Percentiles rank a stretch among this genome's conserved stretches.
Evolutionary conservation across 2,888 invertebrate species (phyloP).

Genomic region (Pediacus dermestoides): DNA sequence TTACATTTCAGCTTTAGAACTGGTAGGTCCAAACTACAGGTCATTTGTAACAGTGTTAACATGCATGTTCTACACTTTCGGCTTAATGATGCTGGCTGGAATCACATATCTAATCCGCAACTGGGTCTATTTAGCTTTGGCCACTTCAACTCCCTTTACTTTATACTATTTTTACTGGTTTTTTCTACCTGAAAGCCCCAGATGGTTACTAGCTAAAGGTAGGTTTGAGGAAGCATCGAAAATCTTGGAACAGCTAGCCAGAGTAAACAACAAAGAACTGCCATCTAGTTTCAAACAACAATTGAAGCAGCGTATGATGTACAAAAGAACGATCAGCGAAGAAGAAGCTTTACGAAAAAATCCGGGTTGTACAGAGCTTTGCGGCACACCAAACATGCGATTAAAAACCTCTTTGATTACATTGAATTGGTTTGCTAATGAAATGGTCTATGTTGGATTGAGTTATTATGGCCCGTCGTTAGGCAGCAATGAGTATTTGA

Average conservation of each 20-base stretch:
- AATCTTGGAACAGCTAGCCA: conserved; percentile 74
- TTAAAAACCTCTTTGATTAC: conserved; percentile 83
- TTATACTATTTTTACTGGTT: conserved; percentile 82
- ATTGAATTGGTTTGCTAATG: conserved; percentile 88
- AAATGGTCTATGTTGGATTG: conserved; percentile 87
- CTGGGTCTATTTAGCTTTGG: conserved; percentile 77
- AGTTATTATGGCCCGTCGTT: conserved; percentile 89
- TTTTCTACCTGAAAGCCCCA: conserved; percentile 84
- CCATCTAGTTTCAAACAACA: conserved; percentile 70
- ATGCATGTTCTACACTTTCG: conserved; percentile 85
- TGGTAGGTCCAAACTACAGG: conserved; percentile 87
- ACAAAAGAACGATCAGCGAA: conserved; percentile 57
- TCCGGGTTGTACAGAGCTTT: conserved; percentile 58
- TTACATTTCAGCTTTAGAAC: conserved; percentile 78
- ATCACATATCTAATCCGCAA: conserved; percentile 82
- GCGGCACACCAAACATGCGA: conserved; percentile 83
- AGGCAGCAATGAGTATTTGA: conserved; percentile 83
- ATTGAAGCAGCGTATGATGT: conserved; percentile 65
- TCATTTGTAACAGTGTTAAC: conserved; percentile 92
- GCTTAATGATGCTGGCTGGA: conserved; percentile 75
- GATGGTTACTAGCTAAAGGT: conserved; percentile 81
- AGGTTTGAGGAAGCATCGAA: conserved; percentile 76
- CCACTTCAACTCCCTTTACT: conserved; percentile 81
- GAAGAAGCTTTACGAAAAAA: conserved; percentile 51
- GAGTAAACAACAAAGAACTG: conserved; percentile 71